Evolutionary conservation across 2,797 vertebrate genomes (phyloP).

Genomic region (Myotis daubentonii): DNA sequence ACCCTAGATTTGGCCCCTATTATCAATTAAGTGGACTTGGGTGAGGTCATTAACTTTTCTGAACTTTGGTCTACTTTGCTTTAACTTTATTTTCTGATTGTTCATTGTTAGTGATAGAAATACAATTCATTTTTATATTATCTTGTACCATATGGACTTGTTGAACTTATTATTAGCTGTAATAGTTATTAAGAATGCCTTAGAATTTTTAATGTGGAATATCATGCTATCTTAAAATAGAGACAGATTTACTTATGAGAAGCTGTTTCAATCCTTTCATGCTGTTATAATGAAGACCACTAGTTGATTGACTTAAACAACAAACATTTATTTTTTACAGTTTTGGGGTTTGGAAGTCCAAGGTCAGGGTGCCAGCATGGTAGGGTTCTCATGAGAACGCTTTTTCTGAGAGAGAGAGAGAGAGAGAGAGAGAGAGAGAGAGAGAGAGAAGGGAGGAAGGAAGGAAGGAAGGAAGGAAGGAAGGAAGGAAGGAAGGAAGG

Average conservation of each 20-base stretch:
- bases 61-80: neutral
- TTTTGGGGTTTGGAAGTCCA: no score
- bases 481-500: neutral
- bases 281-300: neutral
- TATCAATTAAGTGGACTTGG: slow-evolving; percentile 2
- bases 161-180: neutral
- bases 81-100: slow-evolving; percentile 44
- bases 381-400: neutral
- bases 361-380: neutral
- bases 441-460: neutral
- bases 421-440: neutral
- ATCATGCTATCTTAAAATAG: neutral
- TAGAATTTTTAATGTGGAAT: neutral
- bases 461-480: no score
- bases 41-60: neutral
- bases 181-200: neutral
- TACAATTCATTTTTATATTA: neutral
- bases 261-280: neutral
- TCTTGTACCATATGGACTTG: neutral
- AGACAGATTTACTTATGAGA: neutral
- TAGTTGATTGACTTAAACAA: no score
- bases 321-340: no score
- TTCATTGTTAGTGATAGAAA: neutral
- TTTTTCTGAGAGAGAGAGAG: neutral
- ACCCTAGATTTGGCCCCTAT: neutral